Base-by-base conservation (phyloP, 2,113 vertebrate species). In the Synodontis membranacea region DNA sequence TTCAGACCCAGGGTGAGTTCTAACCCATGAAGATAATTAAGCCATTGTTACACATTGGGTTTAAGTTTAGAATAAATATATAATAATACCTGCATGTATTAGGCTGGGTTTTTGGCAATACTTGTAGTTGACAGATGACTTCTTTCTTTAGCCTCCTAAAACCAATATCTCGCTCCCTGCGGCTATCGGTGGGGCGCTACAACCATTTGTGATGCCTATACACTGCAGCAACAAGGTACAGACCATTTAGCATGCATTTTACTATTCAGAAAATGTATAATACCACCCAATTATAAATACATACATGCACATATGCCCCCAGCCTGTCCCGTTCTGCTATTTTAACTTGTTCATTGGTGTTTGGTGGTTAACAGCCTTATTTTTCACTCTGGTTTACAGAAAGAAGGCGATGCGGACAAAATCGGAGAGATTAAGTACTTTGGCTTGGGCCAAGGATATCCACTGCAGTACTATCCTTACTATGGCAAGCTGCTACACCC, bases 391-490 rank as follows among this genome's bases (percentile, higher is more conserved):
- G 82, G 10, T 60, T 0, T 70, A 74, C 83, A 99, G 98, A 96
- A 94, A 93, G 95, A 95, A 0, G 98, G 98, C 0, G 97, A 99
- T 2, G 86, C 28, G 0, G 86, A 86, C 4, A 96, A 96, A 58
- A 19, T 99, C 0, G 93, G 94, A 15, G 84, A 50, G 0, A 93
- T 99, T 88, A 93, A 96, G 46, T 99, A 98, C 90, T 96, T 91
- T 0, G 97, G 98, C 56, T 3, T 99, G 75, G 93, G 68, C 0
- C 10, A 89, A 0, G 97, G 97, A 54, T 99, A 98, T 12, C 97
- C 96, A 1, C 95, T 99, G 78, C 97, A 98, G 92, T 99, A 99
- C 92, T 99, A 99, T 87, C 98, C 98, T 0, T 99, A 99, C 94
- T 99, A 99, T 0, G 98, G 98, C 85, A 97, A 96, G 86, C 93